phyloP scores from a whole-genome alignment of 2,797 vertebrate species.

The Centroberyx gerrardi region DNA sequence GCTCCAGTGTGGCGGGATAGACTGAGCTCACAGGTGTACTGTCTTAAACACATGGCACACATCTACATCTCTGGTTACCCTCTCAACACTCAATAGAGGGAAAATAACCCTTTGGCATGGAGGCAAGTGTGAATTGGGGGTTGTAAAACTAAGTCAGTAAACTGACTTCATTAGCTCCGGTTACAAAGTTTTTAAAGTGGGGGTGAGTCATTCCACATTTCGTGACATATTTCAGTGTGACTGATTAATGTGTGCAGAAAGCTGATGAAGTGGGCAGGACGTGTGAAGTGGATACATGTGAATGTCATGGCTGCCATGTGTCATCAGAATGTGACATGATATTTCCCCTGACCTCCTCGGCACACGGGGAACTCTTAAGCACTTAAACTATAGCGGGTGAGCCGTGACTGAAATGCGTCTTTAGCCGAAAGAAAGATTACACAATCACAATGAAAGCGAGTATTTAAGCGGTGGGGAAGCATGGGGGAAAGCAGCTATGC shows the following conservation, averaged over 20 bases:
- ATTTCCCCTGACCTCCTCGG: conserved; percentile 24
- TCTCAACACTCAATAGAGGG: not conserved
- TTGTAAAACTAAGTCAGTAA: conserved; percentile 49
- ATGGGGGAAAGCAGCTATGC: conserved; percentile 7
- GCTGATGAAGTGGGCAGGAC: conserved; percentile 47
- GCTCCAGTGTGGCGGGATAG: not conserved
- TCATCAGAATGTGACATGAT: conserved; percentile 41
- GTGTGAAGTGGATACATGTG: conserved; percentile 58
- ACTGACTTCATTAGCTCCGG: conserved; percentile 56
- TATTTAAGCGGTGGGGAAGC: conserved; percentile 13
- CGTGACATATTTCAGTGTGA: conserved; percentile 40
- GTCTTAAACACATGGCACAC: conserved; percentile 39
- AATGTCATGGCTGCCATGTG: conserved; percentile 45
- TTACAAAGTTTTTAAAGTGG: conserved; percentile 21
- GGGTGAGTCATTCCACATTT: conserved; percentile 19
- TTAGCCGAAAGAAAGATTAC: conserved; percentile 6
- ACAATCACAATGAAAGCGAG: conserved; percentile 17
- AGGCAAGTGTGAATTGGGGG: conserved; percentile 22
- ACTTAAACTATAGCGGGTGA: conserved; percentile 9
- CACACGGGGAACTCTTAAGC: conserved; percentile 6
- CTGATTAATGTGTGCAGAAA: conserved; percentile 35
- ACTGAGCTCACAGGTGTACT: conserved; percentile 24
- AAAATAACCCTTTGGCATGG: conserved; percentile 2
- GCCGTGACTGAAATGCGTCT: conserved; percentile 25
- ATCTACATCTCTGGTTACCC: conserved; percentile 8